phyloP scores from a whole-genome alignment of 2,888 invertebrate genomes.

The Poecilobothrus nobilitatus region DNA sequence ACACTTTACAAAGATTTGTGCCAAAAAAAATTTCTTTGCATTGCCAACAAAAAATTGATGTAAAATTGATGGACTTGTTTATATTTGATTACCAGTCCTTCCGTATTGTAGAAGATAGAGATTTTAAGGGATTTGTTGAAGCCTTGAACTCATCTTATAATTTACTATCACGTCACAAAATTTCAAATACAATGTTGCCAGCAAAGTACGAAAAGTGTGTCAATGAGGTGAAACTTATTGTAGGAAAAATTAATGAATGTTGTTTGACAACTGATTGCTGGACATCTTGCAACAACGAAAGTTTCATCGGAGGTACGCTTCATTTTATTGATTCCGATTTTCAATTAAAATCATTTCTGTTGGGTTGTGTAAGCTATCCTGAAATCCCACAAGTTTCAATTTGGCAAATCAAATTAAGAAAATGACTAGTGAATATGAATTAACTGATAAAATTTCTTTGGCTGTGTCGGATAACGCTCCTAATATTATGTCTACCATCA shows the following conservation, averaged over 20 bases:
- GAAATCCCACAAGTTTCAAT: conserved; percentile 28
- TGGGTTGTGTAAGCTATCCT: conserved; percentile 24
- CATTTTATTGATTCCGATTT: conserved; percentile 28
- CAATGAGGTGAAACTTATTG: conserved; percentile 24
- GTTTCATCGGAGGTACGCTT: conserved; percentile 27
- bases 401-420: conserved; percentile 25
- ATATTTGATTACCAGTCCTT: too few species aligned
- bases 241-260: conserved; percentile 20
- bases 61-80: too few species aligned
- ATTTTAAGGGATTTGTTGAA: conserved; percentile 23
- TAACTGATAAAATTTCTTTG: conserved; percentile 29
- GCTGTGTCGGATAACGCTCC: conserved; percentile 25
- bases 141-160: conserved; percentile 23
- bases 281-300: conserved; percentile 30
- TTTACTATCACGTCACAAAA: conserved; percentile 21
- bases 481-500: conserved; percentile 21
- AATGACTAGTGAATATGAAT: conserved; percentile 26
- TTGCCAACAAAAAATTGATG: too few species aligned
- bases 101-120: too few species aligned
- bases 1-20: too few species aligned
- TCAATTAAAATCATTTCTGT: conserved; percentile 25
- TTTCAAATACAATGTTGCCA: conserved; percentile 28
- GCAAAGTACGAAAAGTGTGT: conserved; percentile 23
- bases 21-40: too few species aligned
- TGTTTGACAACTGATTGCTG: conserved; percentile 32